Percentiles rank a stretch among this genome's conserved stretches.
Conservation (phyloP, 2,888 invertebrate species). For the Rhagium mordax region DNA sequence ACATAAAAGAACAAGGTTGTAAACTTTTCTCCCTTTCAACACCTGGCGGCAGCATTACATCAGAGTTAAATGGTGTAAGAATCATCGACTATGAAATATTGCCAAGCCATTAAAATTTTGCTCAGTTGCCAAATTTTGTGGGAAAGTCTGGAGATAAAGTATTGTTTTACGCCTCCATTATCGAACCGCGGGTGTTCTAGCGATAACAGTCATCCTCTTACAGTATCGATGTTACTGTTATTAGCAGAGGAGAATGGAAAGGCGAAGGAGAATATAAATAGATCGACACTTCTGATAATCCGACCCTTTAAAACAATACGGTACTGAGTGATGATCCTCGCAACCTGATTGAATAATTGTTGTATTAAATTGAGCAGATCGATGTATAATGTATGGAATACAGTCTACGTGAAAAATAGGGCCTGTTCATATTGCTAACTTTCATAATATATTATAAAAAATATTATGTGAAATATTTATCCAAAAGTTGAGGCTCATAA, state of each 20-base stretch:
- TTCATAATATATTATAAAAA: too few relatives aligned
- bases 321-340: slow-evolving; percentile 15
- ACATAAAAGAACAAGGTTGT: slow-evolving; percentile 25
- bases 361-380: background rate
- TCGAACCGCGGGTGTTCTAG: slow-evolving; percentile 4
- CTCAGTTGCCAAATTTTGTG: slow-evolving; percentile 45
- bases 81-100: slow-evolving; percentile 44
- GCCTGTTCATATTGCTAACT: too few relatives aligned
- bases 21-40: slow-evolving; percentile 31
- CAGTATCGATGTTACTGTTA: slow-evolving; percentile 35
- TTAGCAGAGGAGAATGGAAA: slow-evolving; percentile 29
- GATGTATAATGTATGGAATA: background rate
- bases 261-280: slow-evolving; percentile 36
- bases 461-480: too few relatives aligned
- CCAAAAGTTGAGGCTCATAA: too few relatives aligned
- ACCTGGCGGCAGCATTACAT: slow-evolving; percentile 44
- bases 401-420: background rate
- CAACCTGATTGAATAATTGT: background rate
- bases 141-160: slow-evolving; percentile 21
- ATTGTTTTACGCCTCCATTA: slow-evolving; percentile 21
- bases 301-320: slow-evolving; percentile 36
- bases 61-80: slow-evolving; percentile 46
- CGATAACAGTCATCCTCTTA: slow-evolving; percentile 16
- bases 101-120: slow-evolving; percentile 46
- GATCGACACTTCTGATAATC: slow-evolving; percentile 42